A percentile compares a stretch with the other conserved stretches of the same genome.
Evolutionary conservation across 2,888 invertebrate genomes (phyloP).

Genomic region (Argyresthia albistria): DNA sequence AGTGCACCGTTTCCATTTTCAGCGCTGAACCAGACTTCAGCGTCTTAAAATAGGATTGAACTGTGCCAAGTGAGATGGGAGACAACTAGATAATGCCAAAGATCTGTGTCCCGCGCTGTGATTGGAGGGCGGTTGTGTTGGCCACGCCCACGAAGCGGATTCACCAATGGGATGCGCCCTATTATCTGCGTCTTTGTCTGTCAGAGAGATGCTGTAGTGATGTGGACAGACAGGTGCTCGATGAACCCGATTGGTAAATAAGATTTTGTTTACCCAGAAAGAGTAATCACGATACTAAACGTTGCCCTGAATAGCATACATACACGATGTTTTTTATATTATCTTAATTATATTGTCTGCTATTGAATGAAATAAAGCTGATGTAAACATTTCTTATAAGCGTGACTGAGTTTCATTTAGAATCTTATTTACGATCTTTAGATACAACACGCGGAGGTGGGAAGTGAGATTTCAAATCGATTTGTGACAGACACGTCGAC

Average conservation of each 20-base stretch:
- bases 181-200: slow-evolving; percentile 74
- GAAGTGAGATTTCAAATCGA: slow-evolving; percentile 63
- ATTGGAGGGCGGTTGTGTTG: slow-evolving; percentile 47
- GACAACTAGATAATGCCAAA: slow-evolving; percentile 71
- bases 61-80: slow-evolving; percentile 62
- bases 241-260: slow-evolving; percentile 4
- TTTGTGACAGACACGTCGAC: slow-evolving; percentile 56
- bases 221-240: slow-evolving; percentile 6
- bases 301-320: too few relatives aligned
- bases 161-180: slow-evolving; percentile 72
- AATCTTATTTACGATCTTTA: slow-evolving; percentile 8
- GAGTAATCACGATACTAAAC: too few relatives aligned
- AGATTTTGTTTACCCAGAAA: not conserved
- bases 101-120: slow-evolving; percentile 62
- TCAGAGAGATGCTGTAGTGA: slow-evolving; percentile 49
- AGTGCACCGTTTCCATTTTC: slow-evolving; percentile 14
- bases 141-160: slow-evolving; percentile 68
- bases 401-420: not conserved
- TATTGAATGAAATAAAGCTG: too few relatives aligned
- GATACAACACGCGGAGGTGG: slow-evolving; percentile 42
- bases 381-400: not conserved
- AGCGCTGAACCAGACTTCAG: slow-evolving; percentile 12
- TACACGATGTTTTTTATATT: too few relatives aligned
- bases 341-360: too few relatives aligned
- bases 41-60: slow-evolving; percentile 48